Conservation (phyloP, 2,888 invertebrate genomes). For the Tenthredo mesomela region DNA sequence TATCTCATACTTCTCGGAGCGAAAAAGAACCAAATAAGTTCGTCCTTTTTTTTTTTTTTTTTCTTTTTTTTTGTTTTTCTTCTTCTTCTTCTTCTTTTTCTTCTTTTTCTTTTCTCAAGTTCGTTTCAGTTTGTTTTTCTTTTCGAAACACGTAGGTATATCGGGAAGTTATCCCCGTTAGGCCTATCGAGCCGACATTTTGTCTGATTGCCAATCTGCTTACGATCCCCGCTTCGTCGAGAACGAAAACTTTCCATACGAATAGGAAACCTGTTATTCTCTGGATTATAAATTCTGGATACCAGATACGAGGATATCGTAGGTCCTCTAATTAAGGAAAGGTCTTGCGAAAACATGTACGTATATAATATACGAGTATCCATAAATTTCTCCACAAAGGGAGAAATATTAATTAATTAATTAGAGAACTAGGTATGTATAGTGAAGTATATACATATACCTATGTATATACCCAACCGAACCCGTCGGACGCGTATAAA, state of each 20-base stretch:
- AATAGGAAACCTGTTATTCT: background rate
- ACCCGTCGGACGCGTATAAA: conserved; percentile 11
- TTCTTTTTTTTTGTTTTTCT: background rate
- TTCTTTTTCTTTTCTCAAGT: background rate
- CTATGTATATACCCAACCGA: too few relatives aligned
- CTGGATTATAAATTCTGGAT: conserved; percentile 20
- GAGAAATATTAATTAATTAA: conserved; percentile 68
- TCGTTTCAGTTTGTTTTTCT: conserved; percentile 28
- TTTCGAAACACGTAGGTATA: conserved; percentile 38
- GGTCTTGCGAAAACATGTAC: conserved; percentile 24
- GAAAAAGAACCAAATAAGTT: conserved; percentile 5
- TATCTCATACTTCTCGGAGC: background rate
- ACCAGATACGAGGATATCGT: background rate
- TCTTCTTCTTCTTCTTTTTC: background rate
- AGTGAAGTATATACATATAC: too few relatives aligned
- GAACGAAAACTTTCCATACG: background rate
- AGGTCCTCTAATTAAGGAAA: conserved; percentile 22
- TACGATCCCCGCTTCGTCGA: conserved; percentile 1
- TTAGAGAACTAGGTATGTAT: background rate
- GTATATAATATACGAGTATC: background rate
- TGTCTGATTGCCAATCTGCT: conserved; percentile 47
- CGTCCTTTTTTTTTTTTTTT: background rate
- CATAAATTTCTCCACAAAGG: conserved; percentile 32
- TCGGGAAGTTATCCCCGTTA: conserved; percentile 29
- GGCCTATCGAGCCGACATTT: conserved; percentile 23